These are phyloP conservation scores for Phoebastria nigripes DNA, from an alignment of 2,797 vertebrate species.

Conservation along the genomic window DNA sequence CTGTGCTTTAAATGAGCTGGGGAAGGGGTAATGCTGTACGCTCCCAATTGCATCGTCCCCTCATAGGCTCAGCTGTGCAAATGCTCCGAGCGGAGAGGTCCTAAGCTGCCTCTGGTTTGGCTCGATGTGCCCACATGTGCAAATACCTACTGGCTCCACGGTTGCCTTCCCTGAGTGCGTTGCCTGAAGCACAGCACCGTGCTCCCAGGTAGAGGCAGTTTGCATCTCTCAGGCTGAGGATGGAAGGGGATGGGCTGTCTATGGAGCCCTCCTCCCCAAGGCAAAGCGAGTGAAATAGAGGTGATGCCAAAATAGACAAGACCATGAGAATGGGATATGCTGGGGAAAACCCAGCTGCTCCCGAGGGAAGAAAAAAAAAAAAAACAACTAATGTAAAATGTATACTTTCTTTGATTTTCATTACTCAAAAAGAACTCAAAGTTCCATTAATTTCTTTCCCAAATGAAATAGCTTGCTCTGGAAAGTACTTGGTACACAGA, in stretches of 20 bases:
- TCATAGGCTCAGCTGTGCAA: not conserved
- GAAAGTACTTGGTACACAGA: not conserved
- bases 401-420: not conserved
- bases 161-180: fast-evolving
- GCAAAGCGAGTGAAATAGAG: not conserved
- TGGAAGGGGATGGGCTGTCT: not conserved
- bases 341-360: slow-evolving; percentile 10
- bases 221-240: fast-evolving
- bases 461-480: not conserved
- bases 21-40: fast-evolving
- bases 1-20: not conserved
- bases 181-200: fast-evolving
- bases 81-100: not conserved
- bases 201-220: not conserved
- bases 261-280: fast-evolving
- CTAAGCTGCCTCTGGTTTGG: not conserved
- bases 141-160: not conserved
- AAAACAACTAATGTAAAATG: not conserved
- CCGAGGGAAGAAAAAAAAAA: not conserved
- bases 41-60: not conserved
- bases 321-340: not conserved
- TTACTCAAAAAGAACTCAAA: not conserved
- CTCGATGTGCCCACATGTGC: fast-evolving
- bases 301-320: not conserved
- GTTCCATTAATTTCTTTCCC: not conserved